Conservation (phyloP, 2,113 vertebrate species). For the Struthio camelus region DNA sequence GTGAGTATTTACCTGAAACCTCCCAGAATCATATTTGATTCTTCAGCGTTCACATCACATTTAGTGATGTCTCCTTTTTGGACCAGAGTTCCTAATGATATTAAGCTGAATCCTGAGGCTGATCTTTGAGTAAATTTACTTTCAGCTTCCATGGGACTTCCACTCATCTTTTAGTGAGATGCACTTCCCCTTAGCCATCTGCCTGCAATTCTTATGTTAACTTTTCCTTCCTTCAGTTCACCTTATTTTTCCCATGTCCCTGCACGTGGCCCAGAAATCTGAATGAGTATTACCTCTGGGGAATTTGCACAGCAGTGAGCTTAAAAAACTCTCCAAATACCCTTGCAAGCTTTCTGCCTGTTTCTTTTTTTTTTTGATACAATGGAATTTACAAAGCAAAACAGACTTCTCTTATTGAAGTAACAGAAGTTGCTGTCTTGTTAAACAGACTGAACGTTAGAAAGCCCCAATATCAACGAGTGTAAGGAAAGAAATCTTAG, state of each 20-base stretch:
- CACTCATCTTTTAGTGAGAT: not conserved
- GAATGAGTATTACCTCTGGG: not conserved
- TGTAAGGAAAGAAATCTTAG: constrained; percentile 41
- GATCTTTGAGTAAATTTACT: constrained; percentile 14
- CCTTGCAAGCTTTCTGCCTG: not conserved
- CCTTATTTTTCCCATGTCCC: not conserved
- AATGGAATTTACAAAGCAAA: constrained; percentile 16
- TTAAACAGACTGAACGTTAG: constrained; percentile 45
- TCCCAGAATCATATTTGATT: not conserved
- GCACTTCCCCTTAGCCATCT: not conserved
- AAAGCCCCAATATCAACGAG: constrained; percentile 30
- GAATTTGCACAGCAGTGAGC: not conserved
- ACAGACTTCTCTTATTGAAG: constrained; percentile 42
- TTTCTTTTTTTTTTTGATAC: constrained; percentile 1
- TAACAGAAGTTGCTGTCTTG: constrained; percentile 40
- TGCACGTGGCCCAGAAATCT: not conserved
- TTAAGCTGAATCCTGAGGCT: not conserved
- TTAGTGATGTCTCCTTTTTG: not conserved
- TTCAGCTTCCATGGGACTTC: not conserved
- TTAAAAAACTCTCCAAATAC: not conserved
- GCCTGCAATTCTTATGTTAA: not conserved
- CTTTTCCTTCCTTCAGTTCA: constrained; percentile 19
- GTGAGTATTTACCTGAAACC: not conserved
- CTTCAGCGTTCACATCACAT: not conserved
- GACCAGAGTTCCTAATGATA: not conserved